Evolutionary conservation across 1,140 invertebrate species (phyloP), one percentile per base, ranked within the genome.

Genomic region (Calephelis nemesis): DNA sequence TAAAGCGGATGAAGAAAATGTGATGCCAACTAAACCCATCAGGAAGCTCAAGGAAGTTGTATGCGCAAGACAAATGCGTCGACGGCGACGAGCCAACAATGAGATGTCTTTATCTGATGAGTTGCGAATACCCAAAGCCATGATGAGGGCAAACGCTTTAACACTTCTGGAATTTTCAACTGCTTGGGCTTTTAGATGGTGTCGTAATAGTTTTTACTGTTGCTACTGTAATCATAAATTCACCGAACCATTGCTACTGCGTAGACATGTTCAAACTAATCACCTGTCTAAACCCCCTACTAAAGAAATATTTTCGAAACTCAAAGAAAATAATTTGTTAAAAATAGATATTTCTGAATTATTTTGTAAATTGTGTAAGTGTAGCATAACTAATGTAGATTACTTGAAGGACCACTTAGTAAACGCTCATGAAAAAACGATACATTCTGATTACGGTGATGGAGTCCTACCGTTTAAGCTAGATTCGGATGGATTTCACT

Each of bases 291-390:
- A 84, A 47, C 15, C 48, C 0, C 84, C 84, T 0, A 88, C 84
- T 11, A 81, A 80, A 62, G 74, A 65, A 62, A 76, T 91, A 19
- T 93, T 92, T 65, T 78, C 85, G 0, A 87, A 92, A 70, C 75
- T 92, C 9, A 87, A 76, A 4, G 91, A 92, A 75, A 90, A 90
- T 63, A 92, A 94, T 69, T 92, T 93, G 78, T 74, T 87, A 4
- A 91, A 89, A 79, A 74, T 91, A 63, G 92, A 71, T 79, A 90
- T 82, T 76, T 76, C 74, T 8, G 68, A 76, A 45, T 74, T 90
- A 10, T 66, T 47, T 11, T 93, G 92, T 73, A 77, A 81, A 5
- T 6, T 93, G 0, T 93, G 92, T 70, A 77, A 81, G 13, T 80
- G 76, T 60, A 10, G 39, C 19, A 63, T 87, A 48, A 67, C 77